Evolutionary conservation across 2,113 vertebrate species (phyloP).

Genomic region (Sinocyclocheilus rhinocerous): DNA sequence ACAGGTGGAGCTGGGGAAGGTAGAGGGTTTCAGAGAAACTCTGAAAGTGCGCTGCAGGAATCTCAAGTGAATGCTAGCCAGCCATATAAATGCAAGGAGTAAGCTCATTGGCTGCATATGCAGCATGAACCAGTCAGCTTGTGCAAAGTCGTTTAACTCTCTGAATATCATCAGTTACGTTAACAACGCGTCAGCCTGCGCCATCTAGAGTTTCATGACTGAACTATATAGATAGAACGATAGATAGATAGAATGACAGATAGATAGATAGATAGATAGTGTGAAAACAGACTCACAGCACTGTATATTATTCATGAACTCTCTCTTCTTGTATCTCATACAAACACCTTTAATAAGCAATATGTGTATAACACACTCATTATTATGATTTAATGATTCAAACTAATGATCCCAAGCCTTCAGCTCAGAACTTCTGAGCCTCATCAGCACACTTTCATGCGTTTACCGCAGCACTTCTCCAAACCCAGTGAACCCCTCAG

Average conservation of each 20-base stretch:
- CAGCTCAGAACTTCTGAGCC: background rate
- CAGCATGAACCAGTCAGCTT: no score
- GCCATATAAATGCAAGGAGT: no score
- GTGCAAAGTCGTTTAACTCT: no score
- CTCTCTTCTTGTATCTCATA: background rate
- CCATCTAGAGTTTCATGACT: no score
- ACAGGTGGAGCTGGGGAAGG: no score
- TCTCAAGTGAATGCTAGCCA: no score
- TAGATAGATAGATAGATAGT: background rate
- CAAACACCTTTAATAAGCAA: slow-evolving; percentile 20
- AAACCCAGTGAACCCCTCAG: background rate
- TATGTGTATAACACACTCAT: slow-evolving; percentile 17
- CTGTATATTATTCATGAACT: background rate
- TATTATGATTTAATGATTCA: background rate
- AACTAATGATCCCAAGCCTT: background rate
- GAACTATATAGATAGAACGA: no score
- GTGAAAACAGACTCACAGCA: background rate
- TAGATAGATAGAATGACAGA: background rate
- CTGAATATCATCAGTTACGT: no score
- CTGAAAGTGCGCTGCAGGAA: no score
- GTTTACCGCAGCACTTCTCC: background rate
- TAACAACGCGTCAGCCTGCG: no score
- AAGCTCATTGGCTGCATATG: no score
- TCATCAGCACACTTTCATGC: background rate
- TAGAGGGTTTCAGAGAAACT: no score